Base-by-base conservation (phyloP, 2,797 vertebrate species). In the Xiphorhynchus erythropygius region DNA sequence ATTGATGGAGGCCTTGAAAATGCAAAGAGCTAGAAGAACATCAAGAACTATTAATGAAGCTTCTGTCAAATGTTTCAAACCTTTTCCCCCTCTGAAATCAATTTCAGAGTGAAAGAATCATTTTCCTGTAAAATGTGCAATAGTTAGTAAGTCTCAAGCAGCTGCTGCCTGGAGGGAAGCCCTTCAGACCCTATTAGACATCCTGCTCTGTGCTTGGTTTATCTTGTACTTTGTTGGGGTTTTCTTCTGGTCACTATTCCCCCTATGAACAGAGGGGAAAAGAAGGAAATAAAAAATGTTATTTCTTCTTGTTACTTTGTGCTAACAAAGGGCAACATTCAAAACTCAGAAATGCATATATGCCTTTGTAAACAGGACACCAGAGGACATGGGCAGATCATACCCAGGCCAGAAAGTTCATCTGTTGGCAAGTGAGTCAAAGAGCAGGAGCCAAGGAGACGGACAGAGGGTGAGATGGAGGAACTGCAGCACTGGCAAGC, bases 71-170 rank as follows among this genome's bases (percentile, higher is more conserved):
- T 27, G 15, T 67, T 95, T 93, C 59, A 68, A 88, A 69, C 11
- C 41, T 81, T 24, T 13, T n/a, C 10, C 32, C 18, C 25, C 35
- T 73, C 49, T 65, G 49, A 87, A 91, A 91, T 53, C 30, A 35
- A 62, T 65, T 73, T 84, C 52, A 83, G 39, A 93, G 19, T 47
- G 28, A 73, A 89, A 91, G 30, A 92, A 84, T 10, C 0, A 92
- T 90, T 79, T 83, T 80, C 46, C 21, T 68, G 30, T 47, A 89
- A 83, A 94, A 84, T n/a, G 60, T 92, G 65, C 35, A 86, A 60
- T 94, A 95, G 47, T 55, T 60, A 50, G 6, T 69, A 89, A 95
- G 44, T 69, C 41, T 83, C 64, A 90, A 89, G 64, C 11, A 92
- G 65, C 27, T 65, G 6, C 9, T 86, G 67, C 81, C 80, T 33